phyloP scores from a whole-genome alignment of 2,888 invertebrate genomes.

The Altica lythri region DNA sequence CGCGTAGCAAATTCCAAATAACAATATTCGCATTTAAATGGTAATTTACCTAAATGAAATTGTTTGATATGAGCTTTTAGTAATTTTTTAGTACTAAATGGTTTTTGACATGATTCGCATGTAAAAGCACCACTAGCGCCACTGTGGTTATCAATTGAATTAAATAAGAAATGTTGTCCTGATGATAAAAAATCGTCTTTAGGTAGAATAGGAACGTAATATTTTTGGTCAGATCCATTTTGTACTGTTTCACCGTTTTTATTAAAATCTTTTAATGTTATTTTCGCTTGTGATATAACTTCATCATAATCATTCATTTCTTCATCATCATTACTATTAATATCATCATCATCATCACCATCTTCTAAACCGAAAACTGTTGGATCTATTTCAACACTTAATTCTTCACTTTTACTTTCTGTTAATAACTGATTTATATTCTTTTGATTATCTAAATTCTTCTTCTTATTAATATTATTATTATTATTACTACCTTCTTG shows the following conservation, averaged over 20 bases:
- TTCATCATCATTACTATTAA: conserved; percentile 37
- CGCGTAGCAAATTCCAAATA: conserved; percentile 46
- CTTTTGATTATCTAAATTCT: too few species aligned
- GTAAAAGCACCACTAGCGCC: conserved; percentile 37
- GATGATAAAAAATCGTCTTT: conserved; percentile 41
- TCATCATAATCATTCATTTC: conserved; percentile 50
- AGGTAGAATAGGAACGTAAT: conserved; percentile 44
- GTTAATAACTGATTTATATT: conserved; percentile 47
- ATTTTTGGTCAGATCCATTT: conserved; percentile 38
- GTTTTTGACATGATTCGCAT: conserved; percentile 50
- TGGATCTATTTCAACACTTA: conserved; percentile 55
- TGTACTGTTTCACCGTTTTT: conserved; percentile 37
- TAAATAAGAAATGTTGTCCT: conserved; percentile 51
- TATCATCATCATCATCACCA: conserved; percentile 40
- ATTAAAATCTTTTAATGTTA: conserved; percentile 38
- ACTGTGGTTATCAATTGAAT: conserved; percentile 38
- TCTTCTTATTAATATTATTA: too few species aligned
- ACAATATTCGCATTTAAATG: conserved; percentile 52
- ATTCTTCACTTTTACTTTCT: conserved; percentile 51
- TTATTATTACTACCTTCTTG: too few species aligned
- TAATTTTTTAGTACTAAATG: conserved; percentile 45
- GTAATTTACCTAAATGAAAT: conserved; percentile 51
- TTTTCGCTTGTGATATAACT: conserved; percentile 46
- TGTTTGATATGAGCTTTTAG: conserved; percentile 50
- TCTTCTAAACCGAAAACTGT: conserved; percentile 47